phyloP scores from a whole-genome alignment of 2,797 vertebrate genomes.

The Enteromius treurensis region DNA sequence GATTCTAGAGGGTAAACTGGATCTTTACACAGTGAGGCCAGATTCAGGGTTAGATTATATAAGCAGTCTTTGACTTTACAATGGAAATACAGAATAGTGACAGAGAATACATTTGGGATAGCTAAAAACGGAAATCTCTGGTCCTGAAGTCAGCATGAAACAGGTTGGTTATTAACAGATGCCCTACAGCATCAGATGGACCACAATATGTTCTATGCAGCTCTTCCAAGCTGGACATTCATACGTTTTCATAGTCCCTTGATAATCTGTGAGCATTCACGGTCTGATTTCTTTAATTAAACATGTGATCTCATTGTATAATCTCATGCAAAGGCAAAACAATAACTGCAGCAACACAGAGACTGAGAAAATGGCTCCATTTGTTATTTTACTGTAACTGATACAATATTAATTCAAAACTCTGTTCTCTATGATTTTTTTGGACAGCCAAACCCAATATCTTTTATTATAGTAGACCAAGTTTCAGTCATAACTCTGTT shows the following conservation, averaged over 20 bases:
- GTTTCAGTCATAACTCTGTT: conserved; percentile 1
- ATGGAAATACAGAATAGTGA: conserved; percentile 80
- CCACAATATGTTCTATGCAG: conserved; percentile 19
- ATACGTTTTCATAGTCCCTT: not conserved
- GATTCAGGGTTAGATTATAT: conserved; percentile 13
- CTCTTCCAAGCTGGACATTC: conserved; percentile 27
- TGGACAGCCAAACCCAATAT: not conserved
- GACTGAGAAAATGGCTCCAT: not conserved
- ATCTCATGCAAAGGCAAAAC: not conserved
- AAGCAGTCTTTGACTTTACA: conserved; percentile 59
- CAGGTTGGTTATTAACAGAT: conserved; percentile 4
- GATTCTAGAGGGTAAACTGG: not conserved
- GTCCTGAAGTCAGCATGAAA: conserved; percentile 10
- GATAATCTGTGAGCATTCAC: not conserved
- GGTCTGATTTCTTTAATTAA: not conserved
- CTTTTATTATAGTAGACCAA: not conserved
- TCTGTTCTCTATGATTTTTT: not conserved
- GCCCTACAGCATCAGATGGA: conserved; percentile 11
- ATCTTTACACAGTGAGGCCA: not conserved
- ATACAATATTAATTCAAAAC: not conserved
- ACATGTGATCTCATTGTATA: not conserved
- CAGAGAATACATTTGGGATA: conserved; percentile 61
- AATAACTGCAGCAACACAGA: not conserved
- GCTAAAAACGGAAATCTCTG: conserved; percentile 4
- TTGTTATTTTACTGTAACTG: not conserved